Percentiles rank a stretch among this genome's conserved stretches.
Conservation (phyloP, 2,888 invertebrate species). For the Mimachlamys varia region DNA sequence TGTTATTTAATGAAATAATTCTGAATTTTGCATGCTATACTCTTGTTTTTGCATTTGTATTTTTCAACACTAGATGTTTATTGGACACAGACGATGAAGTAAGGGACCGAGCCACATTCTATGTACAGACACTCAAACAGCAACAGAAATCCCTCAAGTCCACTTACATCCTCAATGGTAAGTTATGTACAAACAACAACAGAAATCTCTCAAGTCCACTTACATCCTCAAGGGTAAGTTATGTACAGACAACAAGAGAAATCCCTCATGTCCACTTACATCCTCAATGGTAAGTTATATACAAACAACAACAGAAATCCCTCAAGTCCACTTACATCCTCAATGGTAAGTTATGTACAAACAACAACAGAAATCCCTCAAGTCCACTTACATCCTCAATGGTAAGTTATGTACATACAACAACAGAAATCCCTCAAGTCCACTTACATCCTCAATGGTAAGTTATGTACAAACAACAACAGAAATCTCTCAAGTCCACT, state of each 20-base stretch:
- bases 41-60: neutral
- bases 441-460: slow-evolving; percentile 79
- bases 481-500: slow-evolving; percentile 80
- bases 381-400: slow-evolving; percentile 80
- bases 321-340: slow-evolving; percentile 81
- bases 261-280: slow-evolving; percentile 80
- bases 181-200: slow-evolving; percentile 74
- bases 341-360: too few species aligned
- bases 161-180: slow-evolving; percentile 77
- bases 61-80: slow-evolving; percentile 80
- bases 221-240: slow-evolving; percentile 83
- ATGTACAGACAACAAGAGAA: slow-evolving; percentile 88
- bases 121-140: slow-evolving; percentile 89
- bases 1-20: too few species aligned
- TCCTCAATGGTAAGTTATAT: too few species aligned
- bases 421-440: slow-evolving; percentile 80
- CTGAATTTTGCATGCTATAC: too few species aligned
- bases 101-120: slow-evolving; percentile 97
- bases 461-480: slow-evolving; percentile 77
- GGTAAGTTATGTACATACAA: too few species aligned
- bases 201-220: slow-evolving; percentile 80
- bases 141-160: slow-evolving; percentile 80
- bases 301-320: slow-evolving; percentile 78
- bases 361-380: slow-evolving; percentile 79
- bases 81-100: slow-evolving; percentile 99